These are phyloP conservation scores for Euborellia annulipes DNA, from an alignment of 1,140 invertebrate species.

Conservation along the genomic window DNA sequence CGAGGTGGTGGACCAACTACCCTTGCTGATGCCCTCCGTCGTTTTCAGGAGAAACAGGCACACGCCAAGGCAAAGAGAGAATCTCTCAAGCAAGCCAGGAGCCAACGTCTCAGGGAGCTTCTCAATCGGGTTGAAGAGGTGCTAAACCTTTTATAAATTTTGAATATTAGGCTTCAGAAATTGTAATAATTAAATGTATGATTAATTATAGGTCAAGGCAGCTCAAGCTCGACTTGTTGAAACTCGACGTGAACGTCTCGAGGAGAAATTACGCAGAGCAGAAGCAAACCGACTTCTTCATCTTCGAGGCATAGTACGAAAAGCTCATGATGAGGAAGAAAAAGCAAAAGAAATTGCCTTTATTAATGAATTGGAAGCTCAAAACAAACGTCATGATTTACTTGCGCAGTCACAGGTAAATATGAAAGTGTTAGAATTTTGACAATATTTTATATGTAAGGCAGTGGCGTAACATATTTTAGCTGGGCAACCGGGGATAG, in stretches of 20 bases:
- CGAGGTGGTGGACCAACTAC: slow-evolving; percentile 59
- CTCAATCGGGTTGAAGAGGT: slow-evolving; percentile 47
- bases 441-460: no score
- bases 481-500: no score
- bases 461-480: no score
- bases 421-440: no score
- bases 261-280: slow-evolving; percentile 71
- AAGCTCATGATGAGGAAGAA: slow-evolving; percentile 94
- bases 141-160: neutral
- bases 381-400: slow-evolving; percentile 85
- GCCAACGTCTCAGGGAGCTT: slow-evolving; percentile 68
- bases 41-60: slow-evolving; percentile 79
- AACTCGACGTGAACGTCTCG: slow-evolving; percentile 46
- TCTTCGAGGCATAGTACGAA: slow-evolving; percentile 68
- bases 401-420: slow-evolving; percentile 51
- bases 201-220: slow-evolving; percentile 49
- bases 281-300: slow-evolving; percentile 78
- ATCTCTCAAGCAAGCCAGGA: slow-evolving; percentile 66
- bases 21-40: slow-evolving; percentile 26
- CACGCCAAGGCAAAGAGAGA: slow-evolving; percentile 62
- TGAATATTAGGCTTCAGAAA: neutral
- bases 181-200: neutral
- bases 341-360: slow-evolving; percentile 96
- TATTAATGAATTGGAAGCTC: slow-evolving; percentile 89
- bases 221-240: slow-evolving; percentile 62